Evolutionary conservation across 2,888 invertebrate genomes (phyloP).

Genomic region (Brassicogethes aeneus): DNA sequence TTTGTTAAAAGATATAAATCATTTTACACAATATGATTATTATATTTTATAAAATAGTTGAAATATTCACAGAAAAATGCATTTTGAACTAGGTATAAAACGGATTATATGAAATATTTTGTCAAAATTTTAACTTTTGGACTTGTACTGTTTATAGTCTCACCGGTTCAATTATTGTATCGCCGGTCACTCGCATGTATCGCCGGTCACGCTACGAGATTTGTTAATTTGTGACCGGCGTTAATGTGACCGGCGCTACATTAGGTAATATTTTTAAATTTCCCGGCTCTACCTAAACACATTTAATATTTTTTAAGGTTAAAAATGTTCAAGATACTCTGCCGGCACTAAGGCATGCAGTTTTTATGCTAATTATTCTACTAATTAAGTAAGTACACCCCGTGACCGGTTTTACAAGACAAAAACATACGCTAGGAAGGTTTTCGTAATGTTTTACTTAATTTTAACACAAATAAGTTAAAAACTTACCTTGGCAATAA

Average conservation of each 20-base stretch:
- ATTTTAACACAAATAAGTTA: neutral
- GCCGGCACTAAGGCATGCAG: neutral
- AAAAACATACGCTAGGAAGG: neutral
- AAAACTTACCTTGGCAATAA: neutral
- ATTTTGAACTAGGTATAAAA: too few species aligned
- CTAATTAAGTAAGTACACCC: slow-evolving; percentile 1
- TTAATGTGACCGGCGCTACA: too few species aligned
- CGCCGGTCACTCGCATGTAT: neutral
- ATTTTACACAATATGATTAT: too few species aligned
- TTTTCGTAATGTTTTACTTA: neutral
- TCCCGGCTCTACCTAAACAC: neutral
- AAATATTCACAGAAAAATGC: too few species aligned
- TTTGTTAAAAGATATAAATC: too few species aligned
- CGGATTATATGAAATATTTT: too few species aligned
- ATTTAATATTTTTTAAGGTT: neutral
- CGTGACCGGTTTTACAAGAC: neutral
- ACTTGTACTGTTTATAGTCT: too few species aligned
- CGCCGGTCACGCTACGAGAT: neutral
- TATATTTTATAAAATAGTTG: too few species aligned
- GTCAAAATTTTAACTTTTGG: too few species aligned
- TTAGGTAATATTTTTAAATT: neutral
- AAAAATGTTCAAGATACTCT: neutral
- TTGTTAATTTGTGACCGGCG: slow-evolving; percentile 1
- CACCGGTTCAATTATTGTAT: neutral
- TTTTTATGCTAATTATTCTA: neutral